A percentile compares a stretch with the other conserved stretches of the same genome.
Conservation (phyloP, 2,113 vertebrate species). For the Heptranchias perlo region DNA sequence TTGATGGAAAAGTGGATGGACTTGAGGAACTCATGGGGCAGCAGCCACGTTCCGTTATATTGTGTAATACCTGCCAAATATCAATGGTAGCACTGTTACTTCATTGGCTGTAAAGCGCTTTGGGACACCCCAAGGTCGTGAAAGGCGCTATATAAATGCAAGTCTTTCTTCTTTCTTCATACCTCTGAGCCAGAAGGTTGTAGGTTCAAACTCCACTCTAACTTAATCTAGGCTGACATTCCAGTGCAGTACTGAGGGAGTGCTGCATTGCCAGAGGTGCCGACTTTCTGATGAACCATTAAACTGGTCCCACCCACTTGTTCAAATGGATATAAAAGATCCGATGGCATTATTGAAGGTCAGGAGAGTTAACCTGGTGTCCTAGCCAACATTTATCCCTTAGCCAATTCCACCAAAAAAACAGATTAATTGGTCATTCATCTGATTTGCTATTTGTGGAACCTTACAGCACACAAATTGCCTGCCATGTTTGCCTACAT, state of each 20-base stretch:
- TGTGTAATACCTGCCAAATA: background rate
- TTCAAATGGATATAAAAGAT: background rate
- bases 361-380: no score
- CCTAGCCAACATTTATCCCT: no score
- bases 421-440: background rate
- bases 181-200: background rate
- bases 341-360: background rate
- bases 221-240: background rate
- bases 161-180: no score
- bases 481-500: background rate
- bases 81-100: background rate
- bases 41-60: background rate
- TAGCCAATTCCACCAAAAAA: no score
- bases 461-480: background rate
- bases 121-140: no score
- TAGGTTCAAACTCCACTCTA: no score
- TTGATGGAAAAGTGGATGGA: background rate
- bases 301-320: background rate
- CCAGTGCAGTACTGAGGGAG: background rate
- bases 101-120: no score
- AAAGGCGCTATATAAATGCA: no score
- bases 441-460: background rate
- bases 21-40: background rate
- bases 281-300: background rate
- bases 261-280: no score